A percentile compares a stretch with the other conserved stretches of the same genome.
phyloP scores from a whole-genome alignment of 1,140 invertebrate genomes.

The Vanessa tameamea region DNA sequence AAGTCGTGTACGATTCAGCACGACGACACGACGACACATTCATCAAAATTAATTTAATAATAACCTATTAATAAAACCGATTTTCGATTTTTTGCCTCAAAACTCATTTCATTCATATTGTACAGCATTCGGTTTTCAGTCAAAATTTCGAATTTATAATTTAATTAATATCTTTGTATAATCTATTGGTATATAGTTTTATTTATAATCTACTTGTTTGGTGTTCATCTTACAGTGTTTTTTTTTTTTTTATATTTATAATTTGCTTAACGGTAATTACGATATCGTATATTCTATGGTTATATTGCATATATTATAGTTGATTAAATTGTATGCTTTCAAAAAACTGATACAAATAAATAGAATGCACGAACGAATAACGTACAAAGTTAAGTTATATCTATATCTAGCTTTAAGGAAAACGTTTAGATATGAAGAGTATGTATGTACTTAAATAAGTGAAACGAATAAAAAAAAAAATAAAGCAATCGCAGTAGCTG shows the following conservation, averaged over 20 bases:
- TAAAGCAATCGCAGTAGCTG: background rate
- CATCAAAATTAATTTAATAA: background rate
- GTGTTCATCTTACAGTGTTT: conserved; percentile 34
- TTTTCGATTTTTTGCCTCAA: conserved; percentile 25
- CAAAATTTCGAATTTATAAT: conserved; percentile 21
- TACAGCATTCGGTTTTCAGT: conserved; percentile 19
- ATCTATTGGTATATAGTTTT: conserved; percentile 19
- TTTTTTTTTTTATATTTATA: conserved; percentile 10
- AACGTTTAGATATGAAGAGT: background rate
- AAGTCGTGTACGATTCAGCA: background rate
- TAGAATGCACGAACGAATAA: no score
- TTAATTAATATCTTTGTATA: conserved; percentile 15
- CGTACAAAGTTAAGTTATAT: no score
- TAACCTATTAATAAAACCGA: background rate
- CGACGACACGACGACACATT: background rate
- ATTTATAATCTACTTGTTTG: conserved; percentile 32
- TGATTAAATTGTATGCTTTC: background rate
- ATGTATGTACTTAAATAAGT: background rate
- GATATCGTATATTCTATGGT: background rate
- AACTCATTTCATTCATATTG: conserved; percentile 8
- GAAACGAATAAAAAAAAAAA: background rate
- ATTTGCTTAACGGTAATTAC: background rate
- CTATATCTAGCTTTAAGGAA: no score
- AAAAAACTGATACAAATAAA: background rate
- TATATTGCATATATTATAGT: background rate